phyloP scores from a whole-genome alignment of 2,113 vertebrate species.

The Tychaedon coryphoeus region DNA sequence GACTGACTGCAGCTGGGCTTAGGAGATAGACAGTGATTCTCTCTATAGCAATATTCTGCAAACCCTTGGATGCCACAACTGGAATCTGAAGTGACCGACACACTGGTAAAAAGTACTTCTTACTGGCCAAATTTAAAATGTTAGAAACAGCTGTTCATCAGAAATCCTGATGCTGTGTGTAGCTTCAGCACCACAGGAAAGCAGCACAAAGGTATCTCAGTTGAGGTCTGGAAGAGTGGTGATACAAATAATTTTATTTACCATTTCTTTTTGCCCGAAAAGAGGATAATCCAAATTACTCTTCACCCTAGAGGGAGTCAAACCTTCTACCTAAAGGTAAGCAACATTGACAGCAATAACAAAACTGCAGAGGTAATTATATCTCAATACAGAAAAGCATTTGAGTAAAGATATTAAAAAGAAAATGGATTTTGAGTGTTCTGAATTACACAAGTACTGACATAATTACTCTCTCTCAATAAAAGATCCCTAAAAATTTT shows the following conservation, averaged over 20 bases:
- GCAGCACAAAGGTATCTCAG: not conserved
- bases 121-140: not conserved
- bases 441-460: not conserved
- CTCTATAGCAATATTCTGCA: not conserved
- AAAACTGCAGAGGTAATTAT: not conserved
- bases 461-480: not conserved
- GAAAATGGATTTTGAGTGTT: not conserved
- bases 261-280: not conserved
- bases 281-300: not conserved
- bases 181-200: not conserved
- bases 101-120: not conserved
- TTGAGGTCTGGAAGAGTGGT: not conserved
- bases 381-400: not conserved
- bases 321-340: not conserved
- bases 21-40: not conserved
- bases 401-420: not conserved
- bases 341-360: not conserved
- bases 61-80: not conserved
- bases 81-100: not conserved
- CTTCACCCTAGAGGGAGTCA: not conserved
- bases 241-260: not conserved
- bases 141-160: not conserved
- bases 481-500: accelerated
- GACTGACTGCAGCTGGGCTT: not conserved
- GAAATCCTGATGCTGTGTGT: not conserved